Evolutionary conservation across 2,113 vertebrate species (phyloP).

Genomic region (Stomatorhinus ivindoensis): DNA sequence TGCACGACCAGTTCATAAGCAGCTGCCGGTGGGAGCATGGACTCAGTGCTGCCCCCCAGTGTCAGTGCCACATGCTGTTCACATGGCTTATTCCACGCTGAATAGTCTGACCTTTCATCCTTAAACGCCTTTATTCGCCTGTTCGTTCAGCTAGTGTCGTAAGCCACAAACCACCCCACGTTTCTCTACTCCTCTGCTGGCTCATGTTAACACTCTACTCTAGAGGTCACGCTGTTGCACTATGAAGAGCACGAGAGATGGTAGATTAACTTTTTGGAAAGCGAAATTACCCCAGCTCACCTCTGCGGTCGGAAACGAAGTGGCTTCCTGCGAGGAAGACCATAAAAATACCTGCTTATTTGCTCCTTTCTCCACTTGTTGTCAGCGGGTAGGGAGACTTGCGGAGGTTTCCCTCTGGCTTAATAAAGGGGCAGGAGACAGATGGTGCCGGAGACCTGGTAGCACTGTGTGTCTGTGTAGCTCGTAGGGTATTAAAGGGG

Average conservation of each 20-base stretch:
- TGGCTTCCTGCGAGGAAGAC: background rate
- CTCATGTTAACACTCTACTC: background rate
- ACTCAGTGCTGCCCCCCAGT: background rate
- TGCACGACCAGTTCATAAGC: background rate
- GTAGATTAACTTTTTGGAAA: background rate
- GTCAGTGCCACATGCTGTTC: background rate
- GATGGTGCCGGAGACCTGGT: constrained; percentile 28
- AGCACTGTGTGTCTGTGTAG: constrained; percentile 8
- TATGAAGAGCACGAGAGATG: background rate
- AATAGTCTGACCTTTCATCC: background rate
- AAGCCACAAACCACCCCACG: background rate
- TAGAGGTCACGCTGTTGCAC: too few relatives aligned
- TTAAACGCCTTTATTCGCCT: background rate
- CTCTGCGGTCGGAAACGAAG: background rate
- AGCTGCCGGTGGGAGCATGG: background rate
- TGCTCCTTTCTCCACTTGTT: constrained; percentile 15
- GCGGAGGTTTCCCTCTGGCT: constrained; percentile 10
- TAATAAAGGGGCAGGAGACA: constrained; percentile 16
- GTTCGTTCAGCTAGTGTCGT: background rate
- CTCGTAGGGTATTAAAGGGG: constrained; percentile 35
- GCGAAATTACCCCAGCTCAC: background rate
- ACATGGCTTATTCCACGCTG: background rate
- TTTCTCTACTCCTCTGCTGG: background rate
- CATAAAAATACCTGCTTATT: background rate
- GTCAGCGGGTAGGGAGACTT: constrained; percentile 16